These are phyloP conservation scores for Cactoblastis cactorum DNA, from an alignment of 2,888 invertebrate species.

Conservation along the genomic window DNA sequence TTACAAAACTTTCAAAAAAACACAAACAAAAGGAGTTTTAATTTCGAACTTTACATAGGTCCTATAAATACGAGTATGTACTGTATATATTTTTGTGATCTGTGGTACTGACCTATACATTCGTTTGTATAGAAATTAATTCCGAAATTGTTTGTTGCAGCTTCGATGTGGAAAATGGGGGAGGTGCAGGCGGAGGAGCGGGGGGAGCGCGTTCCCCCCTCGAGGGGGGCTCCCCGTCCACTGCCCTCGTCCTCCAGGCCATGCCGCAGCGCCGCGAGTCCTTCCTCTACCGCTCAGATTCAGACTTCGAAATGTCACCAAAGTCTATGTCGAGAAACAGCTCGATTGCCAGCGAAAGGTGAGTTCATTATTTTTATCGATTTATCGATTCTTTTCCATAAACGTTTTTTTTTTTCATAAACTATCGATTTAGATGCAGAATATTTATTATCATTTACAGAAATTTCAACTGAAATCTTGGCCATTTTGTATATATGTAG, in stretches of 20 bases:
- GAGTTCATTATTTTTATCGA: conserved; percentile 31
- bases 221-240: conserved; percentile 93
- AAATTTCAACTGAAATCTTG: too few species aligned
- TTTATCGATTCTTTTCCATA: too few species aligned
- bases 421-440: neutral
- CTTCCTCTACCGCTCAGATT: conserved; percentile 96
- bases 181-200: conserved; percentile 83
- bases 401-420: neutral
- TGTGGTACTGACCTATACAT: neutral
- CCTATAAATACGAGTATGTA: too few species aligned
- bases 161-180: conserved; percentile 98
- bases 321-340: conserved; percentile 98
- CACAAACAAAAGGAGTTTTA: too few species aligned
- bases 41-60: too few species aligned
- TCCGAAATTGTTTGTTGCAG: conserved; percentile 81
- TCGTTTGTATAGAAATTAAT: conserved; percentile 34
- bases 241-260: conserved; percentile 92
- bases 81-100: neutral
- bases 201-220: conserved; percentile 90
- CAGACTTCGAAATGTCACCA: conserved; percentile 97
- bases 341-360: conserved; percentile 98
- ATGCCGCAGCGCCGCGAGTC: conserved; percentile 96
- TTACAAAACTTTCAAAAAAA: too few species aligned
- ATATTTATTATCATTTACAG: too few species aligned
- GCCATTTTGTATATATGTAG: too few species aligned